Evolutionary conservation across 64 coral and sea anemone genomes (phyloP).

Genomic region (Stylophora pistillata): DNA sequence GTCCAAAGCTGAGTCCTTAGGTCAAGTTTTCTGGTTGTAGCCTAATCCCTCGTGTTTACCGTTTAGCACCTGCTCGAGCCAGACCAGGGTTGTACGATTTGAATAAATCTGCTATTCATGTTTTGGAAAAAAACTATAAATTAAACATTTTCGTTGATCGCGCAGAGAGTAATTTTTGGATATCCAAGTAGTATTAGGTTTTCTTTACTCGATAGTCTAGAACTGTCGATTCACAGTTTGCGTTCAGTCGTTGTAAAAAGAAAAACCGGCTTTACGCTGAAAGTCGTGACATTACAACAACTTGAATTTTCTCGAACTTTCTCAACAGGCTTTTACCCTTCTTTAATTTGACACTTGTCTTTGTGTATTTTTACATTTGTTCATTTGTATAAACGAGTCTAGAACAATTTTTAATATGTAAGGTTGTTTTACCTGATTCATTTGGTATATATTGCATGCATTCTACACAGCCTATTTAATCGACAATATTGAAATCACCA

Average conservation of each 20-base stretch:
- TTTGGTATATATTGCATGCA: background rate
- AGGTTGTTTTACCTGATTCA: background rate
- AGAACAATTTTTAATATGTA: background rate
- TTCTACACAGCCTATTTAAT: background rate
- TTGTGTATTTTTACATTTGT: too few species aligned
- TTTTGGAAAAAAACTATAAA: slow-evolving; percentile 12
- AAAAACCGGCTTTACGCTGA: background rate
- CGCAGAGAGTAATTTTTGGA: background rate
- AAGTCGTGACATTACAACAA: background rate
- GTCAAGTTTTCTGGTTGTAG: background rate
- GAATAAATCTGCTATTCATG: slow-evolving; percentile 39
- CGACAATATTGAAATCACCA: too few species aligned
- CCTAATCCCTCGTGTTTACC: background rate
- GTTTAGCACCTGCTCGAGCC: slow-evolving; percentile 19
- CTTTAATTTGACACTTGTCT: background rate
- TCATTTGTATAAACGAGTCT: background rate
- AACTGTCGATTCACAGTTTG: background rate
- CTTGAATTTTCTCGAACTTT: background rate
- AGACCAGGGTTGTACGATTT: slow-evolving; percentile 16
- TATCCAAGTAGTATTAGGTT: background rate
- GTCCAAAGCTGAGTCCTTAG: background rate
- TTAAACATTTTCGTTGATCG: slow-evolving; percentile 25
- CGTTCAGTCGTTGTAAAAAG: background rate
- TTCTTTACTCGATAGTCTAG: background rate
- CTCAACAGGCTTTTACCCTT: background rate